Evolutionary conservation across 23 tunicate genomes (phyloP).

Genomic region (Aplidium turbinatum): DNA sequence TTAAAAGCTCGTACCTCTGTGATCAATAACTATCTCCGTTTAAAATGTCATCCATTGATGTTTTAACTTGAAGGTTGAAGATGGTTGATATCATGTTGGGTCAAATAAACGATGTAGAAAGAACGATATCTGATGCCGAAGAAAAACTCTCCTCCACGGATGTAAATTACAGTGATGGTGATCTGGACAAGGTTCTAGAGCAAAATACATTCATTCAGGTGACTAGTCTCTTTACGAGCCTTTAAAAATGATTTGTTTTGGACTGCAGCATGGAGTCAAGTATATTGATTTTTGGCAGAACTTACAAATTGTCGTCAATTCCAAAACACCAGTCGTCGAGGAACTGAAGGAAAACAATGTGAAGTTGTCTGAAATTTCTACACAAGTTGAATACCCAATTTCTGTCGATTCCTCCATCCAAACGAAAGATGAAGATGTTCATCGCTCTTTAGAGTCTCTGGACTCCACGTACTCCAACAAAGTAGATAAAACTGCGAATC

Average conservation of each 20-base stretch:
- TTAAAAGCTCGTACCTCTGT: no score
- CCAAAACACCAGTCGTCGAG: slow-evolving; percentile 21
- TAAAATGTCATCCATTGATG: not conserved
- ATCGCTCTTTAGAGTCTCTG: not conserved
- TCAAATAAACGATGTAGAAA: slow-evolving; percentile 60
- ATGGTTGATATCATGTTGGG: slow-evolving; percentile 63
- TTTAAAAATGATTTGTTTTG: no score
- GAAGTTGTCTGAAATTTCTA: slow-evolving; percentile 26
- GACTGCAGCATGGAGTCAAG: no score
- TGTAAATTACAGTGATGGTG: not conserved
- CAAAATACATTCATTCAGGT: slow-evolving; percentile 53
- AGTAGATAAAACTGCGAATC: slow-evolving; percentile 39
- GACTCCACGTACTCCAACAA: slow-evolving; percentile 39
- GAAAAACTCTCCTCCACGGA: slow-evolving; percentile 41
- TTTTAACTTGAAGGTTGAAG: slow-evolving; percentile 42
- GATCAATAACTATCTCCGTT: not conserved
- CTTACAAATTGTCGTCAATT: slow-evolving; percentile 5
- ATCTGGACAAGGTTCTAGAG: slow-evolving; percentile 18
- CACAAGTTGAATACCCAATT: slow-evolving; percentile 29
- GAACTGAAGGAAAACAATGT: slow-evolving; percentile 23
- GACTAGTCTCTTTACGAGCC: no score
- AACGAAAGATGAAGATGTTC: slow-evolving; percentile 10
- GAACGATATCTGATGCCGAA: slow-evolving; percentile 37
- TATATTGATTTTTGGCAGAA: no score
- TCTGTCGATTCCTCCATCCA: slow-evolving; percentile 9